Evolutionary conservation across 2,113 vertebrate genomes (phyloP).

Genomic region (Stictonetta naevosa): DNA sequence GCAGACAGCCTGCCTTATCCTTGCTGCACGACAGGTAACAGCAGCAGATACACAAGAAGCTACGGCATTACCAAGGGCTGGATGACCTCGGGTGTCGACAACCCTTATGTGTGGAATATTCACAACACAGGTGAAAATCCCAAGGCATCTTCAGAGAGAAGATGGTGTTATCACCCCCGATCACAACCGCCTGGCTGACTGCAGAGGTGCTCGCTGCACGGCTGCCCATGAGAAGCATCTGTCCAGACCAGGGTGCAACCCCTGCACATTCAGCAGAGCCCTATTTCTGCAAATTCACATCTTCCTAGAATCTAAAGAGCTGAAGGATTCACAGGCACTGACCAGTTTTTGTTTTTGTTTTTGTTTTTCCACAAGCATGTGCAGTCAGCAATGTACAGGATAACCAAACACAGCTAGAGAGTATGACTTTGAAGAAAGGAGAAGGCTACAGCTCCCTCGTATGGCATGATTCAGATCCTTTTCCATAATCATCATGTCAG

Average conservation of each 20-base stretch:
- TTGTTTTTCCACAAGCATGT: background rate
- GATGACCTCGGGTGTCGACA: background rate
- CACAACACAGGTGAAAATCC: background rate
- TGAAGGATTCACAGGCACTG: background rate
- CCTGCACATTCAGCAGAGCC: background rate
- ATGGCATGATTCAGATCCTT: background rate
- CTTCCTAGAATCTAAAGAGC: background rate
- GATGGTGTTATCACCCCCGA: background rate
- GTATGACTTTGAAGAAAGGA: background rate
- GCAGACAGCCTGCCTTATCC: background rate
- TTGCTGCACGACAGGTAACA: background rate
- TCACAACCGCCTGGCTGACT: background rate
- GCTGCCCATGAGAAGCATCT: background rate
- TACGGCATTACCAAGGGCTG: background rate
- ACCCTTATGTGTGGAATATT: background rate
- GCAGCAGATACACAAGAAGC: background rate
- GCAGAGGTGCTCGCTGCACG: background rate
- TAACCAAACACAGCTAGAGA: background rate
- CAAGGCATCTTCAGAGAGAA: background rate
- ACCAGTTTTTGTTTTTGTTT: background rate
- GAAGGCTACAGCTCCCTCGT: slow-evolving; percentile 17
- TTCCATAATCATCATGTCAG: background rate
- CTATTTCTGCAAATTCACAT: background rate
- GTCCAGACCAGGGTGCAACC: fast-evolving
- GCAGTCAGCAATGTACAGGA: background rate